Base-by-base conservation (phyloP, 2,888 invertebrate genomes). In the Drosophila emarginata region DNA sequence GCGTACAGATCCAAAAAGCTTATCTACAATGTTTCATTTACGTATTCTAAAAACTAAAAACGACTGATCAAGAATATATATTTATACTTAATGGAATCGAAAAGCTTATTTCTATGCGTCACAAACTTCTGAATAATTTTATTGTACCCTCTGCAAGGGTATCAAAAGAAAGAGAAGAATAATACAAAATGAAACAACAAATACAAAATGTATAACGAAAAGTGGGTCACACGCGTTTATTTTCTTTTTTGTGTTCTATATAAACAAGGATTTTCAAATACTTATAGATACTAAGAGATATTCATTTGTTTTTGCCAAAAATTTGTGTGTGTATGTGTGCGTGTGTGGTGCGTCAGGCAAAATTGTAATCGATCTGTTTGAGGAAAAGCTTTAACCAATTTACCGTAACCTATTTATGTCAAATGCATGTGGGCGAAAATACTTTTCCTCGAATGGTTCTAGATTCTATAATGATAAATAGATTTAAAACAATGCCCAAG, bases 191-290 rank as follows among this genome's bases (percentile, higher is more conserved):
- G 23, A 23, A 11, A 45, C 15, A 40, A 40, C 14, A 45, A 18
- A 45, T 4, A 18, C 15, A 14, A 26, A 54, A 53, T 23, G 9
- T 12, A 36, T 4, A 54, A 21, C 40, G 36, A 71, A 74, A 78
- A 80, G 64, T 83, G 75, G 81, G 81, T 83, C 81, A 79, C 84
- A 74, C 79, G 74, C 70, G 84, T 72, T 61, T 37, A 15, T 52
- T 54, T 53, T 51, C n/a, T 39, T 21, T 23, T 45, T 52, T 45
- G 2, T 28, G 12, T 7, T 39, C 9, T 21, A 11, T 32, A 18
- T 28, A 53, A 60, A 32, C 77, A 77, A 77, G 77, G 77, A 76
- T 64, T 61, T 62, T 52, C 40, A 26, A 21, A 45, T 37, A 15
- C 12, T 32, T 21, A 53, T 45, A 45, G 80, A 82, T 82, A 80